Evolutionary conservation across 2,113 vertebrate genomes (phyloP), one percentile per base, ranked within the genome.

Genomic region (Salminus brasiliensis): DNA sequence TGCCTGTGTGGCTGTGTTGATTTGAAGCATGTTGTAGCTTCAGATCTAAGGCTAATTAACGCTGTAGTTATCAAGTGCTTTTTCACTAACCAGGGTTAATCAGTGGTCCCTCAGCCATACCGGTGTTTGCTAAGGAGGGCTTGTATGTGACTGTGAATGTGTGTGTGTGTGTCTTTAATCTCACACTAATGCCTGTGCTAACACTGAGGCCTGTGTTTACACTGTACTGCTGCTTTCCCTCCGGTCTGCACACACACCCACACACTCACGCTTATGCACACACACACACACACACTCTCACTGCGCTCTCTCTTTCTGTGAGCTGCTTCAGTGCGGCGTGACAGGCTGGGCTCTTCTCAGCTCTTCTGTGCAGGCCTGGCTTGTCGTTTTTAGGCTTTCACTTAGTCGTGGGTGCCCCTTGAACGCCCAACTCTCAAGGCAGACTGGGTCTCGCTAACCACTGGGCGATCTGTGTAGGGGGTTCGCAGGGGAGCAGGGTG

Each of bases 131-230:
- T 78, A 45, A 70, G 21, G 55, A 18, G 30, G 29, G 53, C 63
- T 47, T 71, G 76, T 78, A 27, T 59, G 76, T 69, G 76, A 60
- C 9, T 47, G 66, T 69, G 52, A 47, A 9, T 55, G 55, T 71
- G 66, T 47, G 66, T 69, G 52, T 60, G 15, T 55, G 55, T 71
- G 66, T 78, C 16, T 57, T 62, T 78, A 78, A 62, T 78, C 76
- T 71, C 41, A 30, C 29, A 36, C 67, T 78, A 71, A 71, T 78
- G 67, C 76, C 55, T 70, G 13, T 70, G 66, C 66, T 78, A 70
- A 70, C 76, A 70, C 49, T 78, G 76, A 70, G 53, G 53, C 53
- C 66, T 32, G 52, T 78, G 76, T 78, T 78, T 43, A 62, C 63
- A 57, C 27, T 49, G 76, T 43, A 59, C 25, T 71, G 55, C 67